A percentile compares a stretch with the other conserved stretches of the same genome.
These are phyloP conservation scores for Gymnocephalus cernua DNA, from an alignment of 2,113 vertebrate genomes.

Conservation along the genomic window DNA sequence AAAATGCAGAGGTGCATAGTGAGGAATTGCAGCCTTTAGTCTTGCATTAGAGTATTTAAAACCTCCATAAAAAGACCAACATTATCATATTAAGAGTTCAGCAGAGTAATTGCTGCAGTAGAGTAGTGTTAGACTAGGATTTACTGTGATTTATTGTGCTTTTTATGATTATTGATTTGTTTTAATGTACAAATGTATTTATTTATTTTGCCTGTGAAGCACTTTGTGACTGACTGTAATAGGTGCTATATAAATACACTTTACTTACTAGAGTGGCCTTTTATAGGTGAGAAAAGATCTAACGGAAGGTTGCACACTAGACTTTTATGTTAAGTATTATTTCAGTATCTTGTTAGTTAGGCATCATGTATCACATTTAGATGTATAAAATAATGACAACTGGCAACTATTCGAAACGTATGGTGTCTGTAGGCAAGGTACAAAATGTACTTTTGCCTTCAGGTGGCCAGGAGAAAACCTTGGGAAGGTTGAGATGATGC, in stretches of 20 bases:
- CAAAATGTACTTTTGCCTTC: background rate
- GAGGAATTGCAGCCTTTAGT: slow-evolving; percentile 30
- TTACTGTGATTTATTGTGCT: no score
- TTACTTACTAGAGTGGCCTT: background rate
- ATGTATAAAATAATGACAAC: background rate
- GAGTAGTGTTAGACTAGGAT: background rate
- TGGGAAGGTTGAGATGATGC: background rate
- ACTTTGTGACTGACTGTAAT: no score
- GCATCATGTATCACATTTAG: background rate
- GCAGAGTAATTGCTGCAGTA: background rate
- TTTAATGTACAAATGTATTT: no score
- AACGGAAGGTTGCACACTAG: background rate
- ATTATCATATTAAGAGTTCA: slow-evolving; percentile 1
- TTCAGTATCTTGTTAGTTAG: background rate
- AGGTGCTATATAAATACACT: no score
- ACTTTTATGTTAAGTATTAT: background rate
- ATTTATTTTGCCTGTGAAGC: no score
- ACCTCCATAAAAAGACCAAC: slow-evolving; percentile 12
- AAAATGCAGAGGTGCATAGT: slow-evolving; percentile 21
- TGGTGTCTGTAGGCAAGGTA: background rate
- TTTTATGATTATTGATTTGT: no score
- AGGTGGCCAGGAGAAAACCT: background rate
- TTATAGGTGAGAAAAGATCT: no score
- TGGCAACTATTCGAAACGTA: background rate
- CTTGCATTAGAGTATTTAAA: slow-evolving; percentile 29